phyloP scores from a whole-genome alignment of 2,113 vertebrate species.

The Accipiter virgatus region DNA sequence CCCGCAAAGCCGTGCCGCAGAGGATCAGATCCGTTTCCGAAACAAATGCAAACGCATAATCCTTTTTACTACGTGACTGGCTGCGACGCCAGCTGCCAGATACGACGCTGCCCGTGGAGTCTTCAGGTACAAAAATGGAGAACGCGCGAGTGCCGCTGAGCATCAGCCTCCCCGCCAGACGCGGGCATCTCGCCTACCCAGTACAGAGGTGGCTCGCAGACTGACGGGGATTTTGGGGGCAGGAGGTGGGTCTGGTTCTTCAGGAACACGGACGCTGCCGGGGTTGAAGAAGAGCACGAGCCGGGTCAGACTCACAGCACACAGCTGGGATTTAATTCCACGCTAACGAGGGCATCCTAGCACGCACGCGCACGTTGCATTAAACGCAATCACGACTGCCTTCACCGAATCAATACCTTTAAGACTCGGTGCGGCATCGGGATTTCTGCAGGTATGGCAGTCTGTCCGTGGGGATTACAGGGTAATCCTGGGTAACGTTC shows the following conservation, averaged over 20 bases:
- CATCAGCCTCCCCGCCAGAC: fast-evolving
- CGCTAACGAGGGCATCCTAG: fast-evolving
- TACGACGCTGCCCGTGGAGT: fast-evolving
- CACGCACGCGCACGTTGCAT: fast-evolving
- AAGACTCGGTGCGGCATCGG: fast-evolving
- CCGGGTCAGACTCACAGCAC: background rate
- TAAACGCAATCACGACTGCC: fast-evolving
- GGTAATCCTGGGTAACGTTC: background rate
- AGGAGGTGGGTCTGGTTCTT: background rate
- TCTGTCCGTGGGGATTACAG: fast-evolving
- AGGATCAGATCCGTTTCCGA: background rate
- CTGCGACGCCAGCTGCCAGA: background rate
- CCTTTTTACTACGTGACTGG: fast-evolving
- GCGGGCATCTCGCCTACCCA: fast-evolving
- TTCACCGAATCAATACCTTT: background rate
- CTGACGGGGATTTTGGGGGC: too few relatives aligned
- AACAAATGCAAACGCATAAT: background rate
- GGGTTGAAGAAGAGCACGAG: background rate
- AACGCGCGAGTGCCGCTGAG: fast-evolving
- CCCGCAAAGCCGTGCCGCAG: background rate
- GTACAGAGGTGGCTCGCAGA: fast-evolving
- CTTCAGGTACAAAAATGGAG: background rate
- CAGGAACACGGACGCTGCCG: fast-evolving
- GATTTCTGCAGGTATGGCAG: background rate
- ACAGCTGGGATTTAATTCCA: background rate